These are phyloP conservation scores for Bombus ignitus DNA, from an alignment of 1,140 invertebrate species.

Conservation along the genomic window DNA sequence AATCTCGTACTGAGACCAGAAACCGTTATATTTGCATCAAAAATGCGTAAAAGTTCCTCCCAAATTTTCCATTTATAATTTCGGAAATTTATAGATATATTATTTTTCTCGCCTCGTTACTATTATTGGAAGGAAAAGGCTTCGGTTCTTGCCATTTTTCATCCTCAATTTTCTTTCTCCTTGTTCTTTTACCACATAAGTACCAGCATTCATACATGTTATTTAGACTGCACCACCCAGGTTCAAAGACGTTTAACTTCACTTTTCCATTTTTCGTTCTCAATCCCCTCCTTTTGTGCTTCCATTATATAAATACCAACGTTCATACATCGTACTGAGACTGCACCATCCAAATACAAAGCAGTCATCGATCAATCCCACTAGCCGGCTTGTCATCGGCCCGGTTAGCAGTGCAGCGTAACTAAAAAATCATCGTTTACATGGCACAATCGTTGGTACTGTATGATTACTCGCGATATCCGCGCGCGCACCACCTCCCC, in stretches of 20 bases:
- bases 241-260: background rate
- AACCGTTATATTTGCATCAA: no score
- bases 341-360: background rate
- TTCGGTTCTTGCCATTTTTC: no score
- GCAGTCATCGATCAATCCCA: no score
- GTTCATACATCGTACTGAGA: background rate
- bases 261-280: background rate
- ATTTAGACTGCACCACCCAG: no score
- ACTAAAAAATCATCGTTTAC: conserved; percentile 44
- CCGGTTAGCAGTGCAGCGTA: conserved; percentile 59
- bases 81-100: background rate
- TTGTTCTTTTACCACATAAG: no score
- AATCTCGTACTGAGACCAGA: no score
- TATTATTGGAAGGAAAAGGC: no score
- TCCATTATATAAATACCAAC: background rate
- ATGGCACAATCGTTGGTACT: background rate
- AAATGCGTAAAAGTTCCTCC: no score
- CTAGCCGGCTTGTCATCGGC: conserved; percentile 19
- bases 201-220: no score
- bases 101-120: background rate
- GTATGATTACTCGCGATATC: background rate
- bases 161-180: no score
- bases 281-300: background rate
- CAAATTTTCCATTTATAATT: no score
- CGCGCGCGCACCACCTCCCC: no score